These are phyloP conservation scores for Apodemus sylvaticus DNA, from an alignment of 2,113 vertebrate genomes.

Conservation along the genomic window DNA sequence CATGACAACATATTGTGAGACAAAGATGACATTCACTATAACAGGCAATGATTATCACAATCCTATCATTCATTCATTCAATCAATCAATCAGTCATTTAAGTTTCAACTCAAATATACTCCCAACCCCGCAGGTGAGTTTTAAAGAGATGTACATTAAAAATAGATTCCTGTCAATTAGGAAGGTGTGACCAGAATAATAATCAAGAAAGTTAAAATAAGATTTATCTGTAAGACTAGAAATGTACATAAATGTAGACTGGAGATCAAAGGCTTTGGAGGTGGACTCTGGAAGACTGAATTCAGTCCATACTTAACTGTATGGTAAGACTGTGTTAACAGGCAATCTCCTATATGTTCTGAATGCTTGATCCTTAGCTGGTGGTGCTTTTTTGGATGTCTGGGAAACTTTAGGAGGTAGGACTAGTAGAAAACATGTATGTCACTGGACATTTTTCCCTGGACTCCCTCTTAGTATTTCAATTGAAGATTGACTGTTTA, in stretches of 20 bases:
- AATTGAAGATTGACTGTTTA: background rate
- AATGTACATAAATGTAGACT: background rate
- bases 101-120: background rate
- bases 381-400: background rate
- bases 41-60: background rate
- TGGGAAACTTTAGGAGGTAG: background rate
- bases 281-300: background rate
- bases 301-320: background rate
- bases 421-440: background rate
- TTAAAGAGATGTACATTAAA: background rate
- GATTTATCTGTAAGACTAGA: background rate
- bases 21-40: constrained; percentile 19
- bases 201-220: background rate
- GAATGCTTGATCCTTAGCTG: background rate
- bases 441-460: background rate
- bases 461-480: background rate
- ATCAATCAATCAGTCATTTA: constrained; percentile 41
- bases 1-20: constrained; percentile 20
- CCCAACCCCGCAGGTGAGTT: background rate
- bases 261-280: background rate
- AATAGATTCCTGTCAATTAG: background rate
- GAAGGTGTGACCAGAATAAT: background rate
- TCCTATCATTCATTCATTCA: constrained; percentile 45
- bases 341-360: background rate
- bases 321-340: background rate